Percentiles rank a stretch among this genome's conserved stretches.
These are phyloP conservation scores for Chrysolophus pictus DNA, from an alignment of 2,797 vertebrate species.

Conservation along the genomic window DNA sequence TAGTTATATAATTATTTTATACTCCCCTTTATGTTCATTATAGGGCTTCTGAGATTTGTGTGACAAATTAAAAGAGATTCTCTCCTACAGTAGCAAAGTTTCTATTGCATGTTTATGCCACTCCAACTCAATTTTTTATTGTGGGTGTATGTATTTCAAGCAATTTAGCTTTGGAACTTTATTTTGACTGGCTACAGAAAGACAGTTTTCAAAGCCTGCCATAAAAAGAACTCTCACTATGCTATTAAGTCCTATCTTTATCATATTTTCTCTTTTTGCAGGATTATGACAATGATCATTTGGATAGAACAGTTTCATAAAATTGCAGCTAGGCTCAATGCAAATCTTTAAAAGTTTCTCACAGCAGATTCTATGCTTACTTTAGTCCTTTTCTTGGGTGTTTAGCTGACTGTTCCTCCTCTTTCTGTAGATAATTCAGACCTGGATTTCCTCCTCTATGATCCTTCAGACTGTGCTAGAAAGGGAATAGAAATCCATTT, in stretches of 20 bases:
- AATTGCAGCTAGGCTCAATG: neutral
- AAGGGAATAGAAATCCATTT: neutral
- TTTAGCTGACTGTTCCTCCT: neutral
- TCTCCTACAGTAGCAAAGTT: neutral
- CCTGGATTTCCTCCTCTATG: neutral
- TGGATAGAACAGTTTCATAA: neutral
- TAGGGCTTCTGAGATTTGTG: neutral
- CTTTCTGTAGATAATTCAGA: neutral
- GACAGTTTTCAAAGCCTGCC: neutral
- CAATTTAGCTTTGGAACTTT: neutral
- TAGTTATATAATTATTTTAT: conserved; percentile 24
- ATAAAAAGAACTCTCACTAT: neutral
- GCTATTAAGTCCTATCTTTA: neutral
- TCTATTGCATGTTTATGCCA: neutral
- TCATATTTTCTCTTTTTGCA: neutral
- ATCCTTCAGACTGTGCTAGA: neutral
- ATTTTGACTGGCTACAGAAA: neutral
- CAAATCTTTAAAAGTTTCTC: neutral
- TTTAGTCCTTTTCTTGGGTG: neutral
- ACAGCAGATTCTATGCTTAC: neutral
- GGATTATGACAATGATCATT: neutral
- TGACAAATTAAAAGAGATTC: conserved; percentile 11
- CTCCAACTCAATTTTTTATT: neutral
- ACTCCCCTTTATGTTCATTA: conserved; percentile 10
- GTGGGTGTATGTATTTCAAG: neutral